phyloP scores from a whole-genome alignment of 2,113 vertebrate genomes.

The Coptodon rendalli region DNA sequence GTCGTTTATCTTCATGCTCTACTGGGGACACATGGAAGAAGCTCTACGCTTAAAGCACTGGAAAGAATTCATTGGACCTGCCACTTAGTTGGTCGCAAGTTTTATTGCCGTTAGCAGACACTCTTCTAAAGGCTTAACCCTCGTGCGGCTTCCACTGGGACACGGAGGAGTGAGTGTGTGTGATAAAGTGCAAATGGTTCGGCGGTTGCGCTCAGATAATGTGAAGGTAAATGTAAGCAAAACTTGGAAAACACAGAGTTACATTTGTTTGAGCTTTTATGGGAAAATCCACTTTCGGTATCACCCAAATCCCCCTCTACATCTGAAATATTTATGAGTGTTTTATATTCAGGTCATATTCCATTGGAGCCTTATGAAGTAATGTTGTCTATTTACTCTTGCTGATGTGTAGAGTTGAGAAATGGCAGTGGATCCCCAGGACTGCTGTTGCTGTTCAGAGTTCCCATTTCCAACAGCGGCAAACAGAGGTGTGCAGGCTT shows the following conservation, averaged over 20 bases:
- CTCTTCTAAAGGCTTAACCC: not conserved
- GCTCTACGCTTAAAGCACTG: not conserved
- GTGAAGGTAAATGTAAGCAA: not conserved
- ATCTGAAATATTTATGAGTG: constrained; percentile 8
- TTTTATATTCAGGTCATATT: constrained; percentile 27
- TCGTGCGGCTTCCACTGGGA: not conserved
- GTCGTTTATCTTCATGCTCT: not conserved
- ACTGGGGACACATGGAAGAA: not conserved
- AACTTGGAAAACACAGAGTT: not conserved
- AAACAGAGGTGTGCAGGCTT: not conserved
- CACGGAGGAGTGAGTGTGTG: not conserved
- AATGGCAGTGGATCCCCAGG: constrained; percentile 6
- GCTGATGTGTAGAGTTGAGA: constrained; percentile 15
- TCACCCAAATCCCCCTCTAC: not conserved
- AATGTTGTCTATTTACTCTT: constrained; percentile 27
- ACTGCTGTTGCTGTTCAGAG: not conserved
- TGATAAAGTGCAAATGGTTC: not conserved
- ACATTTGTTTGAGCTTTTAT: constrained; percentile 1
- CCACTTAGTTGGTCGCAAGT: not conserved
- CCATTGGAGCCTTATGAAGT: not conserved
- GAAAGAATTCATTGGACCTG: not conserved
- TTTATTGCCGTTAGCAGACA: not conserved
- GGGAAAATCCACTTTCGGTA: not conserved
- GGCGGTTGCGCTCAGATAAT: not conserved
- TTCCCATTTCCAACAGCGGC: not conserved